Base-by-base conservation (phyloP, 2,797 vertebrate genomes). In the Clarias pachynema region DNA sequence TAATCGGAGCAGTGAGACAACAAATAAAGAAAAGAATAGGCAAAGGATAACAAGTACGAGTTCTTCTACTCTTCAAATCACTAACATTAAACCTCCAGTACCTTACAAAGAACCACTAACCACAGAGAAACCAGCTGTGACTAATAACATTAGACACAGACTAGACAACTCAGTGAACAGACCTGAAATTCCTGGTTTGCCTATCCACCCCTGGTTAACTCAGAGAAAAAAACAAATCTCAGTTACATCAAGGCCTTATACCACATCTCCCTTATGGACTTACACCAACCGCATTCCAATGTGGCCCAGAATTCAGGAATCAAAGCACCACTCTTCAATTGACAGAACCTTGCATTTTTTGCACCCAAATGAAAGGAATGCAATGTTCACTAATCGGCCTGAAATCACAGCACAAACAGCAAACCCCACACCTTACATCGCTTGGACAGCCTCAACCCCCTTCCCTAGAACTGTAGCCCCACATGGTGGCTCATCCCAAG, bases 351-450 rank as follows among this genome's bases (percentile, higher is more conserved):
- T 93, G 92, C 70, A 89, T 85, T 79, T 91, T 9, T 87, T 89
- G 3, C 91, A 93, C 56, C 89, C 91, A 0, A 91, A 91, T 87
- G 86, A 40, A 86, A 91, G 91, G 57, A 88, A 72, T 26, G 37
- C 73, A 14, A 81, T 85, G 49, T 90, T 93, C 34, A 96, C 95
- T 84, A 96, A 95, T 82, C 89, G 90, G 86, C 94, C 95, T 84
- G 93, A 94, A 90, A 95, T 95, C 81, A 92, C 85, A 60, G 95
- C 94, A 65, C 89, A 95, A 86, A 95, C 95, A 56, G 89, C 90
- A 29, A 94, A 91, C 84, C 92, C 93, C n/a, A 93, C 90, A n/a
- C 63, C 88, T 44, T 85, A 89, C 49, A 59, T 83, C n/a, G 62
- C 89, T 63, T 87, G 74, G 83, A 63, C 87, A 83, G 81, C 74